Conservation (phyloP, 2,113 vertebrate genomes). For the Turdus rufiventris region DNA sequence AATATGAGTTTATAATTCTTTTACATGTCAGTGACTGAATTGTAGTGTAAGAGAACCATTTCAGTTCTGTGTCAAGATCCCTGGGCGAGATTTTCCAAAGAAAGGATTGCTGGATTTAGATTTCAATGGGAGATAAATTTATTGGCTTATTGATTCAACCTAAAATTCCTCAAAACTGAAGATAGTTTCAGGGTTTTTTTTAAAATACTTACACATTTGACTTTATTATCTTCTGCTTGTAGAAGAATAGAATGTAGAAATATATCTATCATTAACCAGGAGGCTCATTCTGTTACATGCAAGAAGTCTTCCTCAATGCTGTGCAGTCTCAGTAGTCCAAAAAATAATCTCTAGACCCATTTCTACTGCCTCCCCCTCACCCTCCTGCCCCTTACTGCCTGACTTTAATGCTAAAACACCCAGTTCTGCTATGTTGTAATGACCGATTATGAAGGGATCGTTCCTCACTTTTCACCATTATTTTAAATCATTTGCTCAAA, state of each 20-base stretch:
- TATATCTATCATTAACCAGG: not conserved
- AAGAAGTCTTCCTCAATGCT: not conserved
- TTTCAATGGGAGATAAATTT: not conserved
- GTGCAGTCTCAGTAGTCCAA: not conserved
- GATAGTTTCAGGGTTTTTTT: not conserved
- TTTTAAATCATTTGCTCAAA: not conserved
- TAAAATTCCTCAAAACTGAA: not conserved
- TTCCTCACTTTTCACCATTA: not conserved
- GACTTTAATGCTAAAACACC: not conserved
- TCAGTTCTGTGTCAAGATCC: not conserved
- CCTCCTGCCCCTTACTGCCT: fast-evolving
- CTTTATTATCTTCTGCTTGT: not conserved
- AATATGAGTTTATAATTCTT: not conserved
- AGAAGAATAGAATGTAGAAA: not conserved
- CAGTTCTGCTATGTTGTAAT: not conserved
- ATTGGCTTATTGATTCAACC: not conserved
- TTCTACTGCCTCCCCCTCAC: not conserved
- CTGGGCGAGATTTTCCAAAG: not conserved
- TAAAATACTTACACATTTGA: not conserved
- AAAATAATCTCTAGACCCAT: not conserved
- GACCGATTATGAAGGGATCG: not conserved
- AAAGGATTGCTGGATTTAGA: not conserved
- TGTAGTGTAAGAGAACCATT: fast-evolving
- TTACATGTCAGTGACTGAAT: not conserved
- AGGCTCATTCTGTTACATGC: not conserved